phyloP scores from a whole-genome alignment of 2,113 vertebrate species.

The Numenius arquata region DNA sequence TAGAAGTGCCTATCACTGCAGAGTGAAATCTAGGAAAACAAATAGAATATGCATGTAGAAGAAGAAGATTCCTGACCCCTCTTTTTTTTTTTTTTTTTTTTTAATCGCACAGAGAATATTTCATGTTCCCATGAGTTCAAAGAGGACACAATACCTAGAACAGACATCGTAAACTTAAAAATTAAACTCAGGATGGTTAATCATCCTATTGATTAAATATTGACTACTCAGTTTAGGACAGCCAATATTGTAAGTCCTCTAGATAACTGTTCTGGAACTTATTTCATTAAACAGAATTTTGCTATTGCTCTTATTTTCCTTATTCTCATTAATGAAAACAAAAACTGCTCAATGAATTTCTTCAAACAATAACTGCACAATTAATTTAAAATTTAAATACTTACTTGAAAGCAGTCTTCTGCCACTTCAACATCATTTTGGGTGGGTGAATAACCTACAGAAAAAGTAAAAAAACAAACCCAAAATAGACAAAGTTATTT shows the following conservation, averaged over 20 bases:
- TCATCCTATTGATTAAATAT: not conserved
- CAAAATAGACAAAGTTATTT: not conserved
- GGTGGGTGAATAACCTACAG: slow-evolving; percentile 79
- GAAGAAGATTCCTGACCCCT: not conserved
- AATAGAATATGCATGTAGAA: not conserved
- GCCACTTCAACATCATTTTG: slow-evolving; percentile 81
- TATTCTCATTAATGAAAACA: not conserved
- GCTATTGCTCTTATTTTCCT: not conserved
- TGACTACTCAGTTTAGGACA: not conserved
- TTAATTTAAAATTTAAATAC: slow-evolving; percentile 41
- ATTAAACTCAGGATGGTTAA: not conserved
- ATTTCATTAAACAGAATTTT: not conserved
- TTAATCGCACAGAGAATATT: not conserved
- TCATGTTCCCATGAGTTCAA: not conserved
- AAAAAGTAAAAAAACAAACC: not conserved
- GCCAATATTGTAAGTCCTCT: not conserved
- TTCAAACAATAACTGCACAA: not conserved
- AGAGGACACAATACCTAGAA: not conserved
- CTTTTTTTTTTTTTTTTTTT: not conserved
- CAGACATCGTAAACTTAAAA: not conserved
- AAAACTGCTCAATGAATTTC: not conserved
- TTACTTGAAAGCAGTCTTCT: slow-evolving; percentile 88
- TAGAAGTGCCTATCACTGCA: not conserved
- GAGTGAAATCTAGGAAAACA: not conserved
- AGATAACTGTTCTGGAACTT: not conserved